phyloP scores from a whole-genome alignment of 2,797 vertebrate species.

The Rhinella marina region DNA sequence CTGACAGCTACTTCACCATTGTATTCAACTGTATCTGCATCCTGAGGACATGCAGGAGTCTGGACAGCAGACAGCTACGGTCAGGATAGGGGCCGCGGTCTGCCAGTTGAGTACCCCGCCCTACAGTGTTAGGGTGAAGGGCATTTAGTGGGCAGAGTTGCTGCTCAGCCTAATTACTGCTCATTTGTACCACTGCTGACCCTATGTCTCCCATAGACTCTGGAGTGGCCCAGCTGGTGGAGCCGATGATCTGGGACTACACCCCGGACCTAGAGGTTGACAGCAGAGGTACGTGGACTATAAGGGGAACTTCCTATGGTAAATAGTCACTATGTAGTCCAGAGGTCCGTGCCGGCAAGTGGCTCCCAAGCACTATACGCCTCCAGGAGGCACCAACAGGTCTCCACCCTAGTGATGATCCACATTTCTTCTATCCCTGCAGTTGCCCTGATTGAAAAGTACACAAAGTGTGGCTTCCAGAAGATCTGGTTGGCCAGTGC shows the following conservation, averaged over 20 bases:
- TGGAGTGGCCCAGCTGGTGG: conserved; percentile 82
- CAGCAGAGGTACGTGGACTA: conserved; percentile 78
- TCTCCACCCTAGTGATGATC: not conserved
- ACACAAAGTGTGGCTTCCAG: conserved; percentile 79
- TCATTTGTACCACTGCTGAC: not conserved
- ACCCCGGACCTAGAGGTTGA: conserved; percentile 81
- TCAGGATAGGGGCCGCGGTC: too few species aligned
- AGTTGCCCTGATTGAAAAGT: conserved; percentile 89
- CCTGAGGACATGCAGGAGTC: too few species aligned
- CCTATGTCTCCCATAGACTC: conserved; percentile 76
- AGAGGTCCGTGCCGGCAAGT: not conserved
- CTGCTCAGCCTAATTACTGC: too few species aligned
- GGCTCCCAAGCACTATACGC: not conserved
- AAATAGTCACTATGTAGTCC: not conserved
- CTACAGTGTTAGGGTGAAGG: not conserved
- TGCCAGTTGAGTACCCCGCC: too few species aligned
- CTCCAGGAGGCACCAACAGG: not conserved
- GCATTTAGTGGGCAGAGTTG: not conserved
- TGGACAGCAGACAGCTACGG: too few species aligned
- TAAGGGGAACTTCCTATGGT: not conserved
- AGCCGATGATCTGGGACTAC: conserved; percentile 97
- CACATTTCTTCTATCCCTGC: conserved; percentile 30
- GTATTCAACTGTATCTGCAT: too few species aligned
- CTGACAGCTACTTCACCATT: too few species aligned
- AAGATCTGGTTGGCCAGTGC: conserved; percentile 92